Evolutionary conservation across 1,140 invertebrate species (phyloP).

Genomic region (Trialeurodes vaporariorum): DNA sequence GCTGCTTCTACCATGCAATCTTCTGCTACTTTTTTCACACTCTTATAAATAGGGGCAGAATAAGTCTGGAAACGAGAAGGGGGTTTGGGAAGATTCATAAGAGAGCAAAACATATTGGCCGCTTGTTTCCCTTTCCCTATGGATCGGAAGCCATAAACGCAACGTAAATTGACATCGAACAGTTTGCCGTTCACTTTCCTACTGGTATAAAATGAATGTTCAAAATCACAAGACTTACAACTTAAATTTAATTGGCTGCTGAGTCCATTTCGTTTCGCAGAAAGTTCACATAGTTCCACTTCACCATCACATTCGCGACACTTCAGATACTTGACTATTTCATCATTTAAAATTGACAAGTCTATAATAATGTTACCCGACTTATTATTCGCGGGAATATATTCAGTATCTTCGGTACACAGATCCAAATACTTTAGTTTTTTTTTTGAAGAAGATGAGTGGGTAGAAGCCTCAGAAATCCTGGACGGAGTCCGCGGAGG

Average conservation of each 20-base stretch:
- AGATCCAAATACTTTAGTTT: no score
- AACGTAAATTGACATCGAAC: not conserved
- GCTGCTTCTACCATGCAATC: constrained; percentile 4
- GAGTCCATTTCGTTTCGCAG: not conserved
- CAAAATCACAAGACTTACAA: not conserved
- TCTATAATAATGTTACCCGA: not conserved
- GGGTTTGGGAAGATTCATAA: not conserved
- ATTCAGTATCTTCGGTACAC: no score
- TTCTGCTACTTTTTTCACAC: not conserved
- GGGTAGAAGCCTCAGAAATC: no score
- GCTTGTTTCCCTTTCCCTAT: not conserved
- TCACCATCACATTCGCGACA: not conserved
- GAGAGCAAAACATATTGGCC: not conserved
- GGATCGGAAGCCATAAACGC: not conserved
- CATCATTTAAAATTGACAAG: not conserved
- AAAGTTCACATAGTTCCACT: not conserved
- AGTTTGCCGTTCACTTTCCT: not conserved
- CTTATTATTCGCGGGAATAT: no score
- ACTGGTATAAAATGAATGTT: not conserved
- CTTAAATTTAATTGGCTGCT: not conserved
- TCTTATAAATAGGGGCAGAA: not conserved
- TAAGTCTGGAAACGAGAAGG: not conserved
- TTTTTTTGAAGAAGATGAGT: no score
- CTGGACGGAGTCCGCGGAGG: no score
- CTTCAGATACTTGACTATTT: not conserved